Percentiles rank a stretch among this genome's conserved stretches.
These are phyloP conservation scores for Brachyptera putata DNA, from an alignment of 2,888 invertebrate genomes.

Conservation along the genomic window DNA sequence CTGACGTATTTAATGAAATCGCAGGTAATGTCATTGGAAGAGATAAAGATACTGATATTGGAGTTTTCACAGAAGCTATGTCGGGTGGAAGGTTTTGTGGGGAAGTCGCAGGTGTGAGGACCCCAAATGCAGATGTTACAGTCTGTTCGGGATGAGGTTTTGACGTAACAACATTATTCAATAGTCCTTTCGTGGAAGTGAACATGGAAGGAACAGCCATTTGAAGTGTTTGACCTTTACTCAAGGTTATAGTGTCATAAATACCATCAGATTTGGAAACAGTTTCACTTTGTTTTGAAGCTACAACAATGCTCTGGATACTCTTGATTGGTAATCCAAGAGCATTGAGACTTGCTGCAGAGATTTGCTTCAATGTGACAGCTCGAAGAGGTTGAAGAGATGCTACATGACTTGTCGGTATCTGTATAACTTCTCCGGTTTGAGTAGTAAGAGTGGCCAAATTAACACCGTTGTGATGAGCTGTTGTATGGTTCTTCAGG, in stretches of 20 bases:
- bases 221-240: conserved; percentile 23
- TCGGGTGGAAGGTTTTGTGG: conserved; percentile 42
- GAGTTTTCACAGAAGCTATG: conserved; percentile 25
- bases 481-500: conserved; percentile 64
- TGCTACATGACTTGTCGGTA: conserved; percentile 36
- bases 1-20: conserved; percentile 25
- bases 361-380: conserved; percentile 38
- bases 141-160: conserved; percentile 19
- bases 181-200: background rate
- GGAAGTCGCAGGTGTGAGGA: conserved; percentile 42
- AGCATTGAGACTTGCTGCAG: conserved; percentile 31
- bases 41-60: background rate
- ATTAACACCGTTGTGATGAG: conserved; percentile 44
- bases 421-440: conserved; percentile 38
- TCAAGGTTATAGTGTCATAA: conserved; percentile 22
- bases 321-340: conserved; percentile 39
- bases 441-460: conserved; percentile 38
- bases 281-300: conserved; percentile 32
- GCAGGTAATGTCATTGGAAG: conserved; percentile 33
- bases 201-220: conserved; percentile 23
- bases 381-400: conserved; percentile 37
- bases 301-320: conserved; percentile 37
- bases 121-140: conserved; percentile 35
- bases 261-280: conserved; percentile 9
- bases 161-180: conserved; percentile 5